Percentiles rank a stretch among this genome's conserved stretches.
Conservation (phyloP, 1,140 invertebrate genomes). For the Drosophila parvula region DNA sequence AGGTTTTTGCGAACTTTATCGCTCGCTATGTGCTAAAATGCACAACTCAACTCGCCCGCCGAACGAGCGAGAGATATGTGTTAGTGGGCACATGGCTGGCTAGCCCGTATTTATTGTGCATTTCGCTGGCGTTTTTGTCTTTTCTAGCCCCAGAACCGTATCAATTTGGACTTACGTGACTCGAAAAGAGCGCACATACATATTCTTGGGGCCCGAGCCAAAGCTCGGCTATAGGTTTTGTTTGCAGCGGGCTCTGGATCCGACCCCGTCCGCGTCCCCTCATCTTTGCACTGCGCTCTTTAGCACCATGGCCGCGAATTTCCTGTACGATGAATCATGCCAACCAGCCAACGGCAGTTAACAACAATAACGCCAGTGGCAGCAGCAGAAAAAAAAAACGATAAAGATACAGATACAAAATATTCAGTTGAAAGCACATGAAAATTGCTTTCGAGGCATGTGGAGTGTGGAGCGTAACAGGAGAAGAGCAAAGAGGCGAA, state of each 20-base stretch:
- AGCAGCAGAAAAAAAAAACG: slow-evolving; percentile 47
- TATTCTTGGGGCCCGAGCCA: slow-evolving; percentile 16
- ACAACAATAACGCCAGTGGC: slow-evolving; percentile 13
- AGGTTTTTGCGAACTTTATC: slow-evolving; percentile 50
- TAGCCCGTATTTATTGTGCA: slow-evolving; percentile 25
- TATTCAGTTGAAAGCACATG: slow-evolving; percentile 64
- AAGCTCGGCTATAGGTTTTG: slow-evolving; percentile 2
- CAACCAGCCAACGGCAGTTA: slow-evolving; percentile 31
- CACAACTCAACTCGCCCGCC: slow-evolving; percentile 46
- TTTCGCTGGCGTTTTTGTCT: slow-evolving; percentile 28
- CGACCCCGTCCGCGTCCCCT: background rate
- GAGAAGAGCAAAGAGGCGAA: slow-evolving; percentile 9
- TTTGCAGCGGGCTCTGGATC: slow-evolving; percentile 9
- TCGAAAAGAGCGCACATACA: slow-evolving; percentile 65
- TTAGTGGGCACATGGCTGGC: slow-evolving; percentile 37
- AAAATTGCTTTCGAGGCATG: slow-evolving; percentile 60
- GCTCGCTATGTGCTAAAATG: slow-evolving; percentile 69
- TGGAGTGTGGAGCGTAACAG: slow-evolving; percentile 12
- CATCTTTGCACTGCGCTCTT: slow-evolving; percentile 31
- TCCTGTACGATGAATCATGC: slow-evolving; percentile 69
- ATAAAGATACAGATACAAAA: slow-evolving; percentile 63
- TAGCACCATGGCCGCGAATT: slow-evolving; percentile 51
- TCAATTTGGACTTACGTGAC: slow-evolving; percentile 77
- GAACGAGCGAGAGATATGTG: slow-evolving; percentile 46
- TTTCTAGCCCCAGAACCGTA: slow-evolving; percentile 41